Percentiles rank a stretch among this genome's conserved stretches.
Conservation (phyloP, 2,888 invertebrate genomes). For the Acrobasis repandana region DNA sequence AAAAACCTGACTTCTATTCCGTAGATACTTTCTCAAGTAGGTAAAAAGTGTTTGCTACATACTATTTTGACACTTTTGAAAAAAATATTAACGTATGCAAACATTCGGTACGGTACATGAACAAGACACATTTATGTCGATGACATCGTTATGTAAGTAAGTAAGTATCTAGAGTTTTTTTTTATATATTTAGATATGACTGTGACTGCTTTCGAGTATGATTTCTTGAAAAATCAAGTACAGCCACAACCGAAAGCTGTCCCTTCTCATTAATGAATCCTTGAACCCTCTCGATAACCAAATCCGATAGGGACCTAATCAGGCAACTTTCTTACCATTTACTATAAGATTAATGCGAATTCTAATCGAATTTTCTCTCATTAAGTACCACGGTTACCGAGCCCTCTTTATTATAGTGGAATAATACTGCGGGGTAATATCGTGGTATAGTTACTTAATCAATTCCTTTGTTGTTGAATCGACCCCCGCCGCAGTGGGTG, state of each 20-base stretch:
- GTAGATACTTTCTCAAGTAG: too few species aligned
- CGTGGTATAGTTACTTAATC: constrained; percentile 81
- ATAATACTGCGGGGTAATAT: constrained; percentile 80
- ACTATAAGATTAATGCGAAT: constrained; percentile 80
- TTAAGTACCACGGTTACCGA: constrained; percentile 80
- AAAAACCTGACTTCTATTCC: too few species aligned
- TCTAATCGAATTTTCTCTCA: constrained; percentile 82
- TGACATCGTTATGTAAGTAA: too few species aligned
- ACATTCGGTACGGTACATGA: too few species aligned
- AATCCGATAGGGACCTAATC: constrained; percentile 51
- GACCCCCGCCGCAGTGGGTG: constrained; percentile 75
- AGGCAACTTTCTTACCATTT: constrained; percentile 66
- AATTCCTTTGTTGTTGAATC: constrained; percentile 81
- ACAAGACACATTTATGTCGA: too few species aligned
- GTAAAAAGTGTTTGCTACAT: too few species aligned
- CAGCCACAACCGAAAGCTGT: neutral
- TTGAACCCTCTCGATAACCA: constrained; percentile 34
- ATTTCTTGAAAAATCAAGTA: too few species aligned
- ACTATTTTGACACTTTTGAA: too few species aligned
- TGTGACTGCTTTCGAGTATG: too few species aligned
- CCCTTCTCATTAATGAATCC: constrained; percentile 6
- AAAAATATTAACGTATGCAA: too few species aligned
- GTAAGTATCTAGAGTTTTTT: too few species aligned
- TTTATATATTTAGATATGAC: too few species aligned
- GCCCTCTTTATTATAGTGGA: constrained; percentile 80